A percentile compares a stretch with the other conserved stretches of the same genome.
phyloP scores from a whole-genome alignment of 2,888 invertebrate genomes.

The Imbricaverruca yamaguchii region DNA sequence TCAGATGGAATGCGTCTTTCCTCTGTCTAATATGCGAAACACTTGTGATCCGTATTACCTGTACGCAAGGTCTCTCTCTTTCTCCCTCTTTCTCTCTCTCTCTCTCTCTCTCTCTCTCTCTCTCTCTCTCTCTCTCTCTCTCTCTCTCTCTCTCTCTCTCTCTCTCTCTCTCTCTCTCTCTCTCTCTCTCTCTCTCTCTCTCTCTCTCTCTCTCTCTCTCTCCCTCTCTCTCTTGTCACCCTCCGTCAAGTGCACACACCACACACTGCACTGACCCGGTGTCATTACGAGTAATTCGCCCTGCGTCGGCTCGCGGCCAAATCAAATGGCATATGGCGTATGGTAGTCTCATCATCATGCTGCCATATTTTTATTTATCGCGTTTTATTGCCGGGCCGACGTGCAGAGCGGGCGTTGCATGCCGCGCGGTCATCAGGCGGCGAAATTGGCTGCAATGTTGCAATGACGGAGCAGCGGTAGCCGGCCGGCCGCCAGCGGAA shows the following conservation, averaged over 20 bases:
- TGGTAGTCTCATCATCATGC: background rate
- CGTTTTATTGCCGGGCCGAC: background rate
- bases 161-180: background rate
- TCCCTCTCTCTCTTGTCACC: conserved; percentile 25
- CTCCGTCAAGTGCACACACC: too few species aligned
- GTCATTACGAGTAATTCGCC: background rate
- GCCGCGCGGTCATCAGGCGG: background rate
- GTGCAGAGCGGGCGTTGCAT: background rate
- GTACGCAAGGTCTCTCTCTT: too few species aligned
- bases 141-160: background rate
- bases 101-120: conserved; percentile 11
- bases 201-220: background rate
- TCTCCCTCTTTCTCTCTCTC: conserved; percentile 23
- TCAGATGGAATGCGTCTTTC: too few species aligned
- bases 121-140: conserved; percentile 1
- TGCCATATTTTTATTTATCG: background rate
- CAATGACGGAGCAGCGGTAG: background rate
- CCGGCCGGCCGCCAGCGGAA: background rate
- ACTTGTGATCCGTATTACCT: too few species aligned
- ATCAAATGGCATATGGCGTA: background rate
- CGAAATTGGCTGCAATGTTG: background rate
- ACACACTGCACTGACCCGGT: background rate
- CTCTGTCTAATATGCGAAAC: too few species aligned
- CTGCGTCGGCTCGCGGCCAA: background rate
- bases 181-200: background rate